Evolutionary conservation across 2,113 vertebrate genomes (phyloP).

Genomic region (Zosterops borbonicus): DNA sequence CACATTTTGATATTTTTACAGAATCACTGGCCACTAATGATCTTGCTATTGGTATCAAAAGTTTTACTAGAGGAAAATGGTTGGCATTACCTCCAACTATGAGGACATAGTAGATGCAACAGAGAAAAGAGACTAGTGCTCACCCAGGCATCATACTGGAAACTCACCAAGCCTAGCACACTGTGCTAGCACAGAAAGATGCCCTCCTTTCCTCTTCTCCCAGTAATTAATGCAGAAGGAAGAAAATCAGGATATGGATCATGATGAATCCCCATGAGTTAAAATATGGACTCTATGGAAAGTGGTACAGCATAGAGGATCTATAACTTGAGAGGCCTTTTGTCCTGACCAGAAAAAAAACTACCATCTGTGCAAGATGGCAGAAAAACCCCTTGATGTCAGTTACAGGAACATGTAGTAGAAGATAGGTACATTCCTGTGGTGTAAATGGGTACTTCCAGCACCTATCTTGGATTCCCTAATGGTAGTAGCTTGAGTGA

Average conservation of each 20-base stretch:
- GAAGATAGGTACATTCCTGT: neutral
- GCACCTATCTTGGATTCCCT: neutral
- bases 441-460: neutral
- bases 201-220: neutral
- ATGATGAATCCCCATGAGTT: neutral
- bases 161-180: neutral
- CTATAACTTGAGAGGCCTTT: neutral
- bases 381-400: neutral
- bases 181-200: neutral
- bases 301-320: neutral
- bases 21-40: neutral
- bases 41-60: neutral
- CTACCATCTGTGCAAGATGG: neutral
- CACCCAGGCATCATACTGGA: neutral
- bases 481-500: accelerated
- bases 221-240: neutral
- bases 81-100: neutral
- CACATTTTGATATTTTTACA: neutral
- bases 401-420: neutral
- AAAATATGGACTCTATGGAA: neutral
- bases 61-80: neutral
- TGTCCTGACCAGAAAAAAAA: neutral
- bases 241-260: neutral
- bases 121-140: neutral
- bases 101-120: neutral